Percentiles rank a stretch among this genome's conserved stretches.
These are phyloP conservation scores for Pocillopora meandrina DNA, from an alignment of 92 coral and sea anemone genomes.

Conservation along the genomic window DNA sequence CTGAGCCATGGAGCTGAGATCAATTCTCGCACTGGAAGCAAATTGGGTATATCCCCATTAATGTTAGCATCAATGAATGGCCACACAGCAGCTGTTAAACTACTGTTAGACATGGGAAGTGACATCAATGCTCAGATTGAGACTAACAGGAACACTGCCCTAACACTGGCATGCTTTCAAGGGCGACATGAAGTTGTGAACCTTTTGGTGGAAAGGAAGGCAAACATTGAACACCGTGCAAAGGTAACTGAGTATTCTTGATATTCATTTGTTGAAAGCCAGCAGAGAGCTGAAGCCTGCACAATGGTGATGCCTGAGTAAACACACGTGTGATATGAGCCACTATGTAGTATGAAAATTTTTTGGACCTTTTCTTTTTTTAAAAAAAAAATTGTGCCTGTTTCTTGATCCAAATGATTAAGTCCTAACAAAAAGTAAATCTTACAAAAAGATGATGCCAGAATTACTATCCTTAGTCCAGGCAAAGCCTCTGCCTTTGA, in stretches of 20 bases:
- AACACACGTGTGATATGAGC: too few species aligned
- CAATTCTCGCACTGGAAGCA: slow-evolving; percentile 98
- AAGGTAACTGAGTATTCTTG: slow-evolving; percentile 62
- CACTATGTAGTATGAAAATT: too few species aligned
- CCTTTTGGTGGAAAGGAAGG: slow-evolving; percentile 93
- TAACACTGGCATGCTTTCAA: slow-evolving; percentile 97
- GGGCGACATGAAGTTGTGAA: slow-evolving; percentile 98
- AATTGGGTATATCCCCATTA: slow-evolving; percentile 98
- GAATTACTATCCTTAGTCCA: too few species aligned
- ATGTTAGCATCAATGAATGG: slow-evolving; percentile 99
- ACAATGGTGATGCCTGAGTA: too few species aligned
- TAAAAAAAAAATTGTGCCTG: too few species aligned
- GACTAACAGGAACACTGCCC: slow-evolving; percentile 96
- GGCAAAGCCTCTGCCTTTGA: too few species aligned
- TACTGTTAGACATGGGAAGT: slow-evolving; percentile 93
- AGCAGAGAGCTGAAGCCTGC: too few species aligned
- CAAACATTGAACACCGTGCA: slow-evolving; percentile 98
- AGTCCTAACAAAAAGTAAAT: too few species aligned
- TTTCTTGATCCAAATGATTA: too few species aligned
- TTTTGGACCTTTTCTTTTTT: too few species aligned
- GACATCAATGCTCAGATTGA: slow-evolving; percentile 99
- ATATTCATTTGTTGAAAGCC: not conserved
- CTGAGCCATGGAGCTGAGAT: slow-evolving; percentile 96
- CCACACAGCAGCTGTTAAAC: slow-evolving; percentile 95
- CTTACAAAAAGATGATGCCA: too few species aligned